Base-by-base conservation (phyloP, 2,888 invertebrate species). In the Teleiodes luculella region DNA sequence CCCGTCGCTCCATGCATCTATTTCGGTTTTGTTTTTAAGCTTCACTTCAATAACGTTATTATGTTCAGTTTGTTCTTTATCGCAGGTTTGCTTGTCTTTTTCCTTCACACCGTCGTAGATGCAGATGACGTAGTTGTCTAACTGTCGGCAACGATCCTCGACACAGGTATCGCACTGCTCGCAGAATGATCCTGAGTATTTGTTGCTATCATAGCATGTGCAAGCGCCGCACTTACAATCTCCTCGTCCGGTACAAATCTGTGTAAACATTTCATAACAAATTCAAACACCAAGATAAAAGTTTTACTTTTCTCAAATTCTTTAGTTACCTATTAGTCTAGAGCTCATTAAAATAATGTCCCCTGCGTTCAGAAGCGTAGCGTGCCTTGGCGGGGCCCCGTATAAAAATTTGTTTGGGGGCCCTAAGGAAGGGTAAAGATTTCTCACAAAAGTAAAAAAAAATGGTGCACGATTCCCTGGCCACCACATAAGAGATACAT, bases 81-180 rank as follows among this genome's bases (percentile, higher is more conserved):
- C 76, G 41, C 86, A 87, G 8, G 56, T 46, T 0, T 60, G 56
- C 63, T 74, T 71, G 4, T 63, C 62, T 8, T 14, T 11, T 10
- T 69, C 57, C 8, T 37, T 37, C 16, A 18, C 39, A 10, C 43
- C 43, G 4, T 63, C 53, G 52, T 68, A 68, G 37, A 74, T 72
- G 46, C 96, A 96, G 68, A 93, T 91, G 0, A 95, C 95, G 69
- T 95, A 95, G 30, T 91, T 89, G 64, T 92, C 91, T 55, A 95
- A 90, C 59, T 93, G 92, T 51, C 92, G 90, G 74, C 96, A 96
- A 61, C 92, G 90, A 60, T 90, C 83, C 1, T 91, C 91, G 0
- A 91, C 90, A 66, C 95, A 95, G 0, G 93, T 92, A 0, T 93
- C 92, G 67, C 96, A 96, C 50, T 92, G 91, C 60, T 95, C 94